A percentile compares a stretch with the other conserved stretches of the same genome.
phyloP scores from a whole-genome alignment of 2,888 invertebrate species.

The Polyploca ridens region DNA sequence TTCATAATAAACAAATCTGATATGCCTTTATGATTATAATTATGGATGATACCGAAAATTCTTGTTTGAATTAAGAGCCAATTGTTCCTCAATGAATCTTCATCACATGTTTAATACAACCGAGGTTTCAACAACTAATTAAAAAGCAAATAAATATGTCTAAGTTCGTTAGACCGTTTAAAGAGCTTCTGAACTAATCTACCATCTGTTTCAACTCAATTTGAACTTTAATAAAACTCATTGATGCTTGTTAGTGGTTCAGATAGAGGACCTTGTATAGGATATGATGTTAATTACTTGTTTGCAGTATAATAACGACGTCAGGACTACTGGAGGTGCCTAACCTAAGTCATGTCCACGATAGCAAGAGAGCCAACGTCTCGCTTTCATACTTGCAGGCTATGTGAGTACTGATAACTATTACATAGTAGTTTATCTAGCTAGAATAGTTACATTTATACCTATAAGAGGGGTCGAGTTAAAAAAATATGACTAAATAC shows the following conservation, averaged over 20 bases:
- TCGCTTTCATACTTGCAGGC: constrained; percentile 85
- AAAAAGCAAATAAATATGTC: neutral
- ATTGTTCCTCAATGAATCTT: too few species aligned
- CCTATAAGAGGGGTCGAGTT: too few species aligned
- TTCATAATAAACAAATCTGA: too few species aligned
- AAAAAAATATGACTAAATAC: too few species aligned
- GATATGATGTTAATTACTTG: neutral
- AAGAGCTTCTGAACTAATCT: neutral
- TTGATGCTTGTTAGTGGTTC: neutral
- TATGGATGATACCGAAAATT: too few species aligned
- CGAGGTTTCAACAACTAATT: neutral
- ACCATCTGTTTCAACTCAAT: neutral
- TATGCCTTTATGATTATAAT: too few species aligned
- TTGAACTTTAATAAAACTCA: neutral
- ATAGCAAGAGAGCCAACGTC: constrained; percentile 58
- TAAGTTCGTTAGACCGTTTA: neutral
- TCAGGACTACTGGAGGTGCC: constrained; percentile 88
- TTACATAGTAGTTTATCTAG: constrained; percentile 13
- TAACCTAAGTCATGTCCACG: constrained; percentile 86
- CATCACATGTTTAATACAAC: neutral
- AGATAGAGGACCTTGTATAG: too few species aligned
- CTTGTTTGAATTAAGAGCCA: too few species aligned
- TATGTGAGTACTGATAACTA: constrained; percentile 84
- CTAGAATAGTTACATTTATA: too few species aligned
- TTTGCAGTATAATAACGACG: constrained; percentile 87